phyloP scores from a whole-genome alignment of 2,888 invertebrate genomes.

The Epistrophe eligans region DNA sequence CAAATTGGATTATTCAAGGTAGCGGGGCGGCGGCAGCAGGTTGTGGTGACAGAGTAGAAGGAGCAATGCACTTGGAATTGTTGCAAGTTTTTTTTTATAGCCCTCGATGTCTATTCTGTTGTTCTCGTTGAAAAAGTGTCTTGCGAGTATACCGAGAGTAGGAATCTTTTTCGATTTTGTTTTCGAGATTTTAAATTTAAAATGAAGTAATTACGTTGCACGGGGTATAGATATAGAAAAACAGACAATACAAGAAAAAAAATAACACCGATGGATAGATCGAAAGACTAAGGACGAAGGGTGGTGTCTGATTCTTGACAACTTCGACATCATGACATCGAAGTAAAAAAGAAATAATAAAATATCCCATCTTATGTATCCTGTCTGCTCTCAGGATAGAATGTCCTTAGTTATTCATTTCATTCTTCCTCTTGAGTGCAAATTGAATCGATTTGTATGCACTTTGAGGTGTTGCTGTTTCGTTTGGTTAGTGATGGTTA shows the following conservation, averaged over 20 bases:
- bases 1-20: conserved; percentile 73
- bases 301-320: background rate
- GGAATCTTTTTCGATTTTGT: conserved; percentile 53
- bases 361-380: background rate
- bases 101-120: conserved; percentile 1
- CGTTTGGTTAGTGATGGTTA: background rate
- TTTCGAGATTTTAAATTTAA: conserved; percentile 66
- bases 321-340: too few species aligned
- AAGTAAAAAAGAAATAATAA: background rate
- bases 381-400: conserved; percentile 16
- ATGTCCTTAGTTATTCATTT: conserved; percentile 63
- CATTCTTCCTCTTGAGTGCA: conserved; percentile 56
- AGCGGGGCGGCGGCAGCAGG: conserved; percentile 26
- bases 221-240: background rate
- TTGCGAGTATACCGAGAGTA: background rate
- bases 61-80: conserved; percentile 40
- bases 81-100: conserved; percentile 42
- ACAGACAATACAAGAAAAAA: background rate
- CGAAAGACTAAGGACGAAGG: background rate
- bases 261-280: background rate
- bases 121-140: conserved; percentile 25
- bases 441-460: conserved; percentile 54
- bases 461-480: conserved; percentile 25
- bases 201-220: conserved; percentile 61
- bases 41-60: conserved; percentile 1